Evolutionary conservation across 2,797 vertebrate species (phyloP).

Genomic region (Ptychadena robeensis): DNA sequence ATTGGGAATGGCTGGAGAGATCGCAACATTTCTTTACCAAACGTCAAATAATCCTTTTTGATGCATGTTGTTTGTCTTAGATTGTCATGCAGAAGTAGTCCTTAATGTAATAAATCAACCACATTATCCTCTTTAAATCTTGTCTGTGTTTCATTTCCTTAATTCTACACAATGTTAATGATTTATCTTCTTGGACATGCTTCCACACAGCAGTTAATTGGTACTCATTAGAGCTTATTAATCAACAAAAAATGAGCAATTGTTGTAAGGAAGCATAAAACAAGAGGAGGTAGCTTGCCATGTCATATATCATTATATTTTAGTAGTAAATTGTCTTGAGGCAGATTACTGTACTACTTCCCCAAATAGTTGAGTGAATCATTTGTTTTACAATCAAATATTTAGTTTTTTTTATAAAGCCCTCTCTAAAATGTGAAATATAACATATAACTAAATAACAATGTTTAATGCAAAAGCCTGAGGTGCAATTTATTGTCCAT

Average conservation of each 20-base stretch:
- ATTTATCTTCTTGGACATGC: conserved; percentile 10
- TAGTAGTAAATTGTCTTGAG: conserved; percentile 18
- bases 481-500: neutral
- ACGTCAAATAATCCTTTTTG: neutral
- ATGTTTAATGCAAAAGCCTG: neutral
- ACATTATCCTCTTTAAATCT: conserved; percentile 9
- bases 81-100: conserved; percentile 17
- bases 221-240: conserved; percentile 40
- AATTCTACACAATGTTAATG: conserved; percentile 16
- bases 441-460: too few species aligned
- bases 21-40: conserved; percentile 8
- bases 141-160: conserved; percentile 29
- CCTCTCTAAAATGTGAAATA: neutral
- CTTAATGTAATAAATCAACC: conserved; percentile 15
- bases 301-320: conserved; percentile 13
- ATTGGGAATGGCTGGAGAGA: neutral
- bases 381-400: conserved; percentile 7
- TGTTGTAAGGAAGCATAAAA: conserved; percentile 16
- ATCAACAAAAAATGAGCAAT: conserved; percentile 45
- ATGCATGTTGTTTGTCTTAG: conserved; percentile 28
- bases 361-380: conserved; percentile 12
- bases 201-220: conserved; percentile 29
- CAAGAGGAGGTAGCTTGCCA: conserved; percentile 17
- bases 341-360: neutral
- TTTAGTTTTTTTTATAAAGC: neutral